phyloP scores from a whole-genome alignment of 2,797 vertebrate species.

The Danio tinwini region DNA sequence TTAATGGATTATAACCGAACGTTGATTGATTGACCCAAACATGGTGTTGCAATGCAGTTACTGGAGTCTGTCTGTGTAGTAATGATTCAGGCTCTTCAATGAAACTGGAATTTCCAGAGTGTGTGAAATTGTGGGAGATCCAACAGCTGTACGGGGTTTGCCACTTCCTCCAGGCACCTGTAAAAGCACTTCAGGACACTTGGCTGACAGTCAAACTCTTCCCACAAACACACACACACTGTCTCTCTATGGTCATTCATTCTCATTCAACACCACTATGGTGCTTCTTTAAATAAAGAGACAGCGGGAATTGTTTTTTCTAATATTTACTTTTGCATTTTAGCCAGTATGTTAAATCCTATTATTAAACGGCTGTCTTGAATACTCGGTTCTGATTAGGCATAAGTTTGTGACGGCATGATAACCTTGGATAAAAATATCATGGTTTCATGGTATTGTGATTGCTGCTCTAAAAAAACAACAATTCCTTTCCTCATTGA shows the following conservation, averaged over 20 bases:
- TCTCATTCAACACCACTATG: background rate
- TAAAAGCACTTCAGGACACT: background rate
- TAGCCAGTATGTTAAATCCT: too few relatives aligned
- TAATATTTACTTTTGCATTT: too few relatives aligned
- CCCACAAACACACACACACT: slow-evolving; percentile 2
- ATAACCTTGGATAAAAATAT: too few relatives aligned
- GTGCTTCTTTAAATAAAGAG: background rate
- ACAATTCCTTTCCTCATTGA: too few relatives aligned
- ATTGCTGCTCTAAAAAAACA: too few relatives aligned
- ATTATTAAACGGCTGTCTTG: too few relatives aligned
- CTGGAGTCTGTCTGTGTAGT: slow-evolving; percentile 1
- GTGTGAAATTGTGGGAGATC: background rate
- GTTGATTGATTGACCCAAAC: slow-evolving; percentile 8
- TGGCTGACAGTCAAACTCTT: background rate
- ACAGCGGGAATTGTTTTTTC: too few relatives aligned
- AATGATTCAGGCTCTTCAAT: slow-evolving; percentile 5
- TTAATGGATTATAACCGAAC: background rate
- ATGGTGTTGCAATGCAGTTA: slow-evolving; percentile 35
- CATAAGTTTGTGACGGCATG: too few relatives aligned
- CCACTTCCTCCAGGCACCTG: background rate
- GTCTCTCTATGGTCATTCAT: background rate
- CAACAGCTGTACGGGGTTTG: background rate
- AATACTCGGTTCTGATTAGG: too few relatives aligned
- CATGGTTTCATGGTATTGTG: too few relatives aligned
- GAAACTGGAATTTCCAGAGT: slow-evolving; percentile 44